Base-by-base conservation (phyloP, 2,888 invertebrate genomes). In the Cinara cedri region DNA sequence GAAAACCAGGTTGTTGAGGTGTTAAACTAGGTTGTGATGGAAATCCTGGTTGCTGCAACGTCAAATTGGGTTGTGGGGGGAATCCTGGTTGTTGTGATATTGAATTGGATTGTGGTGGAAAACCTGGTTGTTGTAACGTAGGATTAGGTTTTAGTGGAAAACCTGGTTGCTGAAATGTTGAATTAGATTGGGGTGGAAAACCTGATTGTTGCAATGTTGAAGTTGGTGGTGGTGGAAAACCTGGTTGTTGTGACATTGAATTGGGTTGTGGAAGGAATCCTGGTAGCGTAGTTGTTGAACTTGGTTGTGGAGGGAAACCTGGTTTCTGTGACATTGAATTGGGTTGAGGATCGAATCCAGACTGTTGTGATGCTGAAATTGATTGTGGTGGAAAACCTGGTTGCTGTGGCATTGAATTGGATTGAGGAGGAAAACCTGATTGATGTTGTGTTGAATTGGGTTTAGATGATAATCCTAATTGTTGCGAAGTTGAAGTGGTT, bases 351-450 rank as follows among this genome's bases (percentile, higher is more conserved):
- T 82, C 82, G 44, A 74, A 81, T 1, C 81, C 81, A 66, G 68
- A 60, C 55, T 68, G 81, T 66, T 87, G 82, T 81, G 63, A 55
- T n/a, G 60, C 24, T 26, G n/a, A 72, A 46, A 4, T 72, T 8
- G 60, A n/a, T 42, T 74, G 82, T n/a, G 80, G 83, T 19, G 81
- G 82, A 57, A 76, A 78, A 85, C 9, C 85, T 85, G 8, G 55
- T 84, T 82, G 83, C 80, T 84, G 84, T 0, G 55, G 66, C 0
- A 54, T 70, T 19, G 54, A 78, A 78, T 68, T 65, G 13, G 21
- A 21, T 57, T 65, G 68, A 13, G 16, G 57, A 2, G 46, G 24
- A 49, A 49, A 68, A 0, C 83, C 83, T 46, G 83, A 83, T 63
- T 83, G 83, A 46, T 82, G 44, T 19, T 82, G 82, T 55, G 83